A percentile compares a stretch with the other conserved stretches of the same genome.
These are phyloP conservation scores for Macropis europaea DNA, from an alignment of 2,888 invertebrate species.

Conservation along the genomic window DNA sequence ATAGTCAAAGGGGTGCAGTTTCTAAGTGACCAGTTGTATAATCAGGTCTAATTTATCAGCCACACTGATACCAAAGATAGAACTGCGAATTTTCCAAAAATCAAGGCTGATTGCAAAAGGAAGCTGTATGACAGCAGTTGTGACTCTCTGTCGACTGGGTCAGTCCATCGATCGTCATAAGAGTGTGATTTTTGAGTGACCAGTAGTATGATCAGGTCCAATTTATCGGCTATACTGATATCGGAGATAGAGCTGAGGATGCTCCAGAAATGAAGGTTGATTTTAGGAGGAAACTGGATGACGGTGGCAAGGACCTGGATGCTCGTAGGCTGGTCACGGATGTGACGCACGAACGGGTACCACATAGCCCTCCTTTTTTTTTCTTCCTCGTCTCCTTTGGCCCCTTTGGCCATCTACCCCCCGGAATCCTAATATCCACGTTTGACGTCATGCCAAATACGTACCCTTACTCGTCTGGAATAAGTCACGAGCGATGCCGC, in stretches of 20 bases:
- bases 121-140: no score
- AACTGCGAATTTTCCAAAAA: no score
- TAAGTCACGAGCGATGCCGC: conserved; percentile 67
- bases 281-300: conserved; percentile 34
- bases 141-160: no score
- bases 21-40: no score
- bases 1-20: no score
- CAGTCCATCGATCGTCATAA: no score
- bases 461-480: conserved; percentile 75
- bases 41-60: no score
- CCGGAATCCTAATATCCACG: conserved; percentile 78
- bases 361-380: conserved; percentile 62
- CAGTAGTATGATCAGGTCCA: no score
- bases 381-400: conserved; percentile 54
- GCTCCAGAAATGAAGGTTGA: conserved; percentile 49
- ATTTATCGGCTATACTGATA: no score
- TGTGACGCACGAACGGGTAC: conserved; percentile 74
- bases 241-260: conserved; percentile 9
- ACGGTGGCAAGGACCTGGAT: conserved; percentile 50
- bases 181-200: no score
- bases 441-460: conserved; percentile 79
- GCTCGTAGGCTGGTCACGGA: conserved; percentile 77
- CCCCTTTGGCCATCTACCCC: conserved; percentile 65
- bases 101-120: no score
- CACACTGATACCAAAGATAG: no score